phyloP scores from a whole-genome alignment of 2,888 invertebrate species.

The Phaonia tiefii region DNA sequence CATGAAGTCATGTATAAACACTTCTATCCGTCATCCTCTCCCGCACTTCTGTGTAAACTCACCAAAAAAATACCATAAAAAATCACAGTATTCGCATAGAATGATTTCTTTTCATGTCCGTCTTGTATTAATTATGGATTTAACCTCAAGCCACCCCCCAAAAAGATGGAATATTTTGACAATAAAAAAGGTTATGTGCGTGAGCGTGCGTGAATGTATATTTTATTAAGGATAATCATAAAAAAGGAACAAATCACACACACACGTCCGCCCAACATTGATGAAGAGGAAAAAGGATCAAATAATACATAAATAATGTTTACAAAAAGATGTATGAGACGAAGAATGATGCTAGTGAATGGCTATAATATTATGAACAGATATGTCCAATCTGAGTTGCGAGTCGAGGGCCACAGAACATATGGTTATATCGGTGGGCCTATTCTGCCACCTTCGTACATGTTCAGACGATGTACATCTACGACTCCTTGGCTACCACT shows the following conservation, averaged over 20 bases:
- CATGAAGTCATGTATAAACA: neutral
- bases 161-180: slow-evolving; percentile 21
- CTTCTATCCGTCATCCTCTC: slow-evolving; percentile 26
- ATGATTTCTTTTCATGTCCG: slow-evolving; percentile 28
- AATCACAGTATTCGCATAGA: slow-evolving; percentile 48
- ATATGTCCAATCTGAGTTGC: no score
- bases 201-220: slow-evolving; percentile 1
- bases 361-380: no score
- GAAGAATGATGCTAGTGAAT: no score
- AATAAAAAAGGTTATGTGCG: slow-evolving; percentile 34
- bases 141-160: slow-evolving; percentile 4
- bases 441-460: no score
- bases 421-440: no score
- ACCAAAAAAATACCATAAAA: slow-evolving; percentile 15
- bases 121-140: neutral
- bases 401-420: no score
- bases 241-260: slow-evolving; percentile 27
- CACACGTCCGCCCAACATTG: neutral
- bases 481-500: no score
- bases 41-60: slow-evolving; percentile 31
- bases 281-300: slow-evolving; percentile 50
- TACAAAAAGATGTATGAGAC: no score
- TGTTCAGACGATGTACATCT: no score
- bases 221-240: slow-evolving; percentile 27
- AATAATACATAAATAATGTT: slow-evolving; percentile 40